Conservation (phyloP, 2,113 vertebrate species). For the Chaetodon auriga region DNA sequence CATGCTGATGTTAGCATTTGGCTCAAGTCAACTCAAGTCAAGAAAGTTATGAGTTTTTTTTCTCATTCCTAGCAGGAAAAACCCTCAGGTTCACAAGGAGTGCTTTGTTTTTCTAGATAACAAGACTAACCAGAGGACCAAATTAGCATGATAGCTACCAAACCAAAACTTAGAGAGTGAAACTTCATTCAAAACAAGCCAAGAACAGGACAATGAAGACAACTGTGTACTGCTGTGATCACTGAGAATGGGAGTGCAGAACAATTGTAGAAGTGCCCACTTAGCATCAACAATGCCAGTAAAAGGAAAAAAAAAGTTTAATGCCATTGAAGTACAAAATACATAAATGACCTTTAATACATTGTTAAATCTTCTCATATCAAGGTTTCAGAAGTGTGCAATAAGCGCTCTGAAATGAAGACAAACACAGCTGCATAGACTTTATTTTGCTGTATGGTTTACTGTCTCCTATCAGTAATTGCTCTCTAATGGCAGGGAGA, state of each 20-base stretch:
- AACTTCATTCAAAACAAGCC: neutral
- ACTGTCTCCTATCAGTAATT: slow-evolving; percentile 50
- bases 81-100: neutral
- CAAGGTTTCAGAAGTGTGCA: slow-evolving; percentile 5
- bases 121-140: neutral
- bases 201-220: no score
- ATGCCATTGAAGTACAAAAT: neutral
- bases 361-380: slow-evolving; percentile 20
- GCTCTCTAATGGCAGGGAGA: slow-evolving; percentile 51
- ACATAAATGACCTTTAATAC: neutral
- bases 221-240: neutral
- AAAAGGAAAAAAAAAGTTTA: neutral
- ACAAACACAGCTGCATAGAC: slow-evolving; percentile 24
- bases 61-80: neutral
- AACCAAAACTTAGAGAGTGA: neutral
- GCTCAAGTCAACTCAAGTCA: no score
- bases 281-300: neutral
- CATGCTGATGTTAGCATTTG: no score
- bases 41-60: no score
- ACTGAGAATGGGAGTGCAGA: neutral
- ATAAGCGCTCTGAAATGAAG: slow-evolving; percentile 11
- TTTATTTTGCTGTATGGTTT: slow-evolving; percentile 15
- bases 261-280: neutral
- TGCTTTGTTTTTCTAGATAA: slow-evolving; percentile 2
- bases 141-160: neutral